phyloP scores from a whole-genome alignment of 1,140 invertebrate species.

The Ceratosolen fusciceps region DNA sequence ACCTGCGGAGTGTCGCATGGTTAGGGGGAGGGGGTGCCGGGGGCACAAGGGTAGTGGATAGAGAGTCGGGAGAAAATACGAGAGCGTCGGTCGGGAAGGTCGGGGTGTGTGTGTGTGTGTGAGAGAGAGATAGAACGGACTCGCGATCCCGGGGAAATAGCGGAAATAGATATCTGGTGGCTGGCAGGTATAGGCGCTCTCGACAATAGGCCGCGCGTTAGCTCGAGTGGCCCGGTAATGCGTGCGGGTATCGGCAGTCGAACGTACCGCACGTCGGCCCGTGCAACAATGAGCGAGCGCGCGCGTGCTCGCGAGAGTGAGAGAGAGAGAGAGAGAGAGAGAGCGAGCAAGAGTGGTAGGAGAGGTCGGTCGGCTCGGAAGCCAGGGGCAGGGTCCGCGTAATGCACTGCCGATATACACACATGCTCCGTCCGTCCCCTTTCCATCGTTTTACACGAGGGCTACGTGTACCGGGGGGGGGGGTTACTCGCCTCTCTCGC shows the following conservation, averaged over 20 bases:
- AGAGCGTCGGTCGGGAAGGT: background rate
- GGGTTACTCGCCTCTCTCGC: background rate
- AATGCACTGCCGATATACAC: conserved; percentile 34
- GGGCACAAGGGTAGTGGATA: background rate
- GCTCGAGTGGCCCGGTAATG: conserved; percentile 46
- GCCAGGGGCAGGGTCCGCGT: conserved; percentile 20
- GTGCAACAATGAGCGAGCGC: conserved; percentile 39
- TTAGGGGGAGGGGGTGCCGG: conserved; percentile 1
- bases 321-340: no score
- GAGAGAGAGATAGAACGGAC: conserved; percentile 34
- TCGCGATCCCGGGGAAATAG: conserved; percentile 49
- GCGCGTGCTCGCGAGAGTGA: no score
- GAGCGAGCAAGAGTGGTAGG: conserved; percentile 53
- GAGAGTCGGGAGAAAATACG: background rate
- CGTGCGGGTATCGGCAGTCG: conserved; percentile 56
- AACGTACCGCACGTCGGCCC: conserved; percentile 51
- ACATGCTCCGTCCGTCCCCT: background rate
- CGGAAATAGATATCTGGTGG: conserved; percentile 58
- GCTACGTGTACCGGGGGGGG: no score
- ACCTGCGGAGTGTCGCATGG: conserved; percentile 33
- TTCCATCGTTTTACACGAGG: no score
- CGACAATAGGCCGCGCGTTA: conserved; percentile 35
- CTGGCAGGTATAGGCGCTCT: conserved; percentile 36
- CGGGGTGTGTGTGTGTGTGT: no score
- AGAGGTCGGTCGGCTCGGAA: conserved; percentile 46